phyloP scores from a whole-genome alignment of 2,113 vertebrate species.

The Nicator chloris region DNA sequence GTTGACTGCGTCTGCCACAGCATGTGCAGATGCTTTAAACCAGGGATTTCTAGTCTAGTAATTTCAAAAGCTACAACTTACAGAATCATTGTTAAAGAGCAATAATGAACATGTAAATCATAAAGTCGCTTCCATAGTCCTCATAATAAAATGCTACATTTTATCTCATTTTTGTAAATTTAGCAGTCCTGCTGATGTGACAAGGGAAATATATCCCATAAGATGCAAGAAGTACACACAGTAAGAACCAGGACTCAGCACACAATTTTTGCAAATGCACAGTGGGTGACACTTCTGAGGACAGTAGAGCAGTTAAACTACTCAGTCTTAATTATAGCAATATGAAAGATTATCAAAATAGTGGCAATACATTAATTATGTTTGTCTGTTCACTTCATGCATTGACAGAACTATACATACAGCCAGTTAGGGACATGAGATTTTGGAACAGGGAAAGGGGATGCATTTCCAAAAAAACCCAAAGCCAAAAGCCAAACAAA shows the following conservation, averaged over 20 bases:
- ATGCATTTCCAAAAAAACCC: not conserved
- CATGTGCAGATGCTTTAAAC: not conserved
- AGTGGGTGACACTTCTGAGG: not conserved
- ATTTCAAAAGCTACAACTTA: not conserved
- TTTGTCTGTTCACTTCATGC: not conserved
- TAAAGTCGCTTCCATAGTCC: not conserved
- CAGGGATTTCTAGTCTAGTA: not conserved
- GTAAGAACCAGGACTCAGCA: not conserved
- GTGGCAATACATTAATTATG: not conserved
- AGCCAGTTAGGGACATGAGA: not conserved
- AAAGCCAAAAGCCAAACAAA: not conserved
- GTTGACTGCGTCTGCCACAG: not conserved
- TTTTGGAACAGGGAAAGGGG: not conserved
- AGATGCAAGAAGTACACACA: not conserved
- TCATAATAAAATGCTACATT: constrained; percentile 40
- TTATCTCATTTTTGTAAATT: not conserved
- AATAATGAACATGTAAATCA: not conserved
- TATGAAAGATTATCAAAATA: constrained; percentile 21
- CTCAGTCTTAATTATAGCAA: not conserved
- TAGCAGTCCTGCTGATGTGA: not conserved
- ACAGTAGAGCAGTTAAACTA: not conserved
- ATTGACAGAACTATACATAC: not conserved
- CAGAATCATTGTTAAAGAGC: not conserved
- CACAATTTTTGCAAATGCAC: not conserved
- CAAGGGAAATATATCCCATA: not conserved